Base-by-base conservation (phyloP, 2,888 invertebrate genomes). In the Agapostemon virescens region DNA sequence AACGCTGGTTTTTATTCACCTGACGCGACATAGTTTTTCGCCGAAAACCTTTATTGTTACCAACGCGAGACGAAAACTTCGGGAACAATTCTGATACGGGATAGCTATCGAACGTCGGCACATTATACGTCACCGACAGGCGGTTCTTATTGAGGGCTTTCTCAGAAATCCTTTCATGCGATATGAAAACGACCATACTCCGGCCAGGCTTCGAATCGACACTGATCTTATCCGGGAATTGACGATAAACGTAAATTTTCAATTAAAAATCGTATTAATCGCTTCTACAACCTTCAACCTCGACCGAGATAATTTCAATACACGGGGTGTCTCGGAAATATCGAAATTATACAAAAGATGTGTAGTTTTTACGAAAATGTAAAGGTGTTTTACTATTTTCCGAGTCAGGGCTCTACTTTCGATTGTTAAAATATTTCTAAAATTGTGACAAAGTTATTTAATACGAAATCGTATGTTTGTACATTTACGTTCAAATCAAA, bases 41-140 rank as follows among this genome's bases (percentile, higher is more conserved):
- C n/a, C 23, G 52, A 26, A 15, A 55, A 55, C 52, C 52, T 55
- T 55, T 55, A 55, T 55, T 55, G 52, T 55, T 55, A 15, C 52
- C 23, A 0, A 55, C 26, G 15, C 52, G 52, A 55, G 52, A 26
- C 52, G 52, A 55, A 26, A 55, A 23, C 52, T 55, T 55, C 52
- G 5, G 15, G 23, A 55, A 55, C 23, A 55, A 55, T 55, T 55
- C 52, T 55, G 52, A 55, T 55, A 26, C 23, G 1, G 15, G 52
- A 55, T 23, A 55, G 52, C 26, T 55, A 26, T 55, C 52, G 52
- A 52, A 52, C 45, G 20, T 45, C 52, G 52, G 26, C 23, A 55
- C 52, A 5, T 49, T 49, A 49, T 49, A 49, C 45, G 45, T 49
- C 45, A n/a, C n/a, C 45, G n/a, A 9, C 45, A 49, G 45, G 9